A percentile compares a stretch with the other conserved stretches of the same genome.
phyloP scores from a whole-genome alignment of 2,797 vertebrate species.

The Megaceryle alcyon region DNA sequence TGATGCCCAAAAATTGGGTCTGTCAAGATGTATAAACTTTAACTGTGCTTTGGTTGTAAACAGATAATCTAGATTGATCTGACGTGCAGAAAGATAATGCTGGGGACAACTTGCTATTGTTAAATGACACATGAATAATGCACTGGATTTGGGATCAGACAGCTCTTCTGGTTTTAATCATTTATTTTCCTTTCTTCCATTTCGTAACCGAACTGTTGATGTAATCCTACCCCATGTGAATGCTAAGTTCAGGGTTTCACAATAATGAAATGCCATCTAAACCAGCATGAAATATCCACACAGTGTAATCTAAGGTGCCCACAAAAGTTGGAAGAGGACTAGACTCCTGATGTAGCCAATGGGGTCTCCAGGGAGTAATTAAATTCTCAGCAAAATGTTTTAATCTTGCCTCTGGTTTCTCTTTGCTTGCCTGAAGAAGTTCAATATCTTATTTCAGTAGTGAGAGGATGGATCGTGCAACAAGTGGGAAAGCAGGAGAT shows the following conservation, averaged over 20 bases:
- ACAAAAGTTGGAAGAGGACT: neutral
- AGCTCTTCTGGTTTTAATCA: slow-evolving; percentile 45
- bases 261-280: slow-evolving; percentile 28
- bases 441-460: neutral
- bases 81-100: neutral
- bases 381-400: slow-evolving; percentile 1
- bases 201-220: slow-evolving; percentile 32
- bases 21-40: neutral
- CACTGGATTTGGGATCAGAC: neutral
- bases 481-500: neutral
- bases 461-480: neutral
- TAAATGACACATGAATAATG: neutral
- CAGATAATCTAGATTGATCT: neutral
- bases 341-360: neutral
- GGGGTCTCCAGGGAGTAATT: neutral
- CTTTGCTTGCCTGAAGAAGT: neutral
- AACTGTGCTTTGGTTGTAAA: neutral
- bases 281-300: slow-evolving; percentile 3
- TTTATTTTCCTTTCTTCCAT: slow-evolving; percentile 29
- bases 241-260: slow-evolving; percentile 18
- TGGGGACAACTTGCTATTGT: slow-evolving; percentile 16
- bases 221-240: slow-evolving; percentile 21
- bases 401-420: neutral
- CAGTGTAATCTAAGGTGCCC: slow-evolving; percentile 37
- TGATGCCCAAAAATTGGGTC: neutral